Conservation (phyloP, 1,140 invertebrate species). For the Sarcophaga peregrina region DNA sequence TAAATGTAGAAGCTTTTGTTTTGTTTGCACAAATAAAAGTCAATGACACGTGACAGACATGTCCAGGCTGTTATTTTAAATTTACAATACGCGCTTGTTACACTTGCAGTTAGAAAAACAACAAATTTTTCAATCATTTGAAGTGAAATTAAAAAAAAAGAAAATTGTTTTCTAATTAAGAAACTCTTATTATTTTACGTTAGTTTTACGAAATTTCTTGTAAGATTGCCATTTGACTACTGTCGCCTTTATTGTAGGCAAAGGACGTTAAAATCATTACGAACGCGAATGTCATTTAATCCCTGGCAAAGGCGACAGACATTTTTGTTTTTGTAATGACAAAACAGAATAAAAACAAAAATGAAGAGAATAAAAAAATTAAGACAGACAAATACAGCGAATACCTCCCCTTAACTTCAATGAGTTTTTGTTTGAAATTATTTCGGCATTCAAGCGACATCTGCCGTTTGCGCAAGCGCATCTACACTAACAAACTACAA, state of each 20-base stretch:
- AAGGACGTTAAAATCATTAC: not conserved
- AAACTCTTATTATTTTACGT: constrained; percentile 15
- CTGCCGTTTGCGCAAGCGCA: constrained; percentile 37
- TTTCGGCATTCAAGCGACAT: constrained; percentile 19
- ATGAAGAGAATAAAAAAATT: too few species aligned
- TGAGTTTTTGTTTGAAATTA: not conserved
- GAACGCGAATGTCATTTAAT: not conserved
- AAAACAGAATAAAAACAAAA: too few species aligned
- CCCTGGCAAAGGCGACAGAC: not conserved
- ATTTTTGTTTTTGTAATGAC: not conserved
- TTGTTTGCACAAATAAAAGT: not conserved
- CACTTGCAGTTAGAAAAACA: constrained; percentile 9
- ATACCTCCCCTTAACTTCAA: too few species aligned
- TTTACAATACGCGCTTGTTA: not conserved
- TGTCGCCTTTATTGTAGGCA: constrained; percentile 27
- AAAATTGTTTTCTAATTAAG: not conserved
- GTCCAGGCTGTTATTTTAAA: not conserved
- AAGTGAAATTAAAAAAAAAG: not conserved
- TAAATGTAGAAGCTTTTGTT: too few species aligned
- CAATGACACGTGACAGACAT: constrained; percentile 38
- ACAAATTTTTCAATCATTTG: not conserved
- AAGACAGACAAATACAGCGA: too few species aligned
- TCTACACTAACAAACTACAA: not conserved
- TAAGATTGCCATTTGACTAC: not conserved
- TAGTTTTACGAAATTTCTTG: not conserved